Base-by-base conservation (phyloP, 35 echinoderm and acorn worm genomes). In the Chiridota heheva region DNA sequence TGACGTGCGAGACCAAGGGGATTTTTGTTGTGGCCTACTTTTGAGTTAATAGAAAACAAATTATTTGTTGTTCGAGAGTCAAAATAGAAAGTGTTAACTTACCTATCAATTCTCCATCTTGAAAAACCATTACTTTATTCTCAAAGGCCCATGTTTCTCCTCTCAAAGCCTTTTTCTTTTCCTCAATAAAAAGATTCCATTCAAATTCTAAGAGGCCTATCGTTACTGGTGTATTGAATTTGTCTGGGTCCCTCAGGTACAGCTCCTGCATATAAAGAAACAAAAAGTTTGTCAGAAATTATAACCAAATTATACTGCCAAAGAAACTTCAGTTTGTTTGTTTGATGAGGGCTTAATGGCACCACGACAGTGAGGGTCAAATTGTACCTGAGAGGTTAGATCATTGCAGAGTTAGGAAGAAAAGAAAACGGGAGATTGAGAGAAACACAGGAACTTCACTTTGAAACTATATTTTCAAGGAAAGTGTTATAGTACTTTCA, bases 81-180 rank as follows among this genome's bases (percentile, higher is more conserved):
- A n/a, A 55, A 17, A 58, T 29, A 44, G 27, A 40, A 33, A 30
- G 22, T 3, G 45, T 5, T 36, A 41, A 35, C 71, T 84, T 83
- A 91, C 94, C 94, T 40, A 97, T 70, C 3, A 97, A 74, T 44
- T 91, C 70, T 33, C 94, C 84, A 78, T 97, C 79, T 8, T 91
- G 76, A 76, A 80, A 97, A 0, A 78, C 72, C 38, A 97, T 76
- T 10, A 89, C 85, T 55, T 91, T 91, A 8, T 91, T 84, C 27
- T 64, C 49, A 60, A 97, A 91, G 2, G 80, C 94, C 94, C 94
- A 97, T 34, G 76, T 91, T 58, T 97, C 94, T 67, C 89, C 94
- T 68, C 74, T 76, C 40, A 88, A 37, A 12, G 78, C 81, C 33
- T 97, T 91, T 69, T 55, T 86, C 35, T 97, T 67, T 58, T 88